A percentile compares a stretch with the other conserved stretches of the same genome.
These are phyloP conservation scores for Pseudomyrmex sp. DNA, from an alignment of 1,140 invertebrate genomes.

Conservation along the genomic window DNA sequence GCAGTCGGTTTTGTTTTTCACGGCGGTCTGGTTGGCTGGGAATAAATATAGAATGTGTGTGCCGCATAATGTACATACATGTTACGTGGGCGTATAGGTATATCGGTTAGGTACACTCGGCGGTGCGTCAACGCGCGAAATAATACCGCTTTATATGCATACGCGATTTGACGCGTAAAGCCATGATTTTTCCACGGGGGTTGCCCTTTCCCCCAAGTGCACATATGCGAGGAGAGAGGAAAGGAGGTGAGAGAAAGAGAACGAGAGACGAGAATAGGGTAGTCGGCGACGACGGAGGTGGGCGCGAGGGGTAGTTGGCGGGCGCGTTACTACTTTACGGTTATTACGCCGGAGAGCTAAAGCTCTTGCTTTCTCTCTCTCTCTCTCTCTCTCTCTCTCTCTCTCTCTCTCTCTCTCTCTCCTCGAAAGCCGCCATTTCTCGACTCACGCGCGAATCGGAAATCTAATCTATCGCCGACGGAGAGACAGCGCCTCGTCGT, in stretches of 20 bases:
- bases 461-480: conserved; percentile 63
- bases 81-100: conserved; percentile 48
- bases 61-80: conserved; percentile 43
- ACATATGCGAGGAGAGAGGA: conserved; percentile 32
- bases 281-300: conserved; percentile 25
- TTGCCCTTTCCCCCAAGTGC: conserved; percentile 55
- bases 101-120: conserved; percentile 64
- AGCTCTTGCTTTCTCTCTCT: conserved; percentile 21
- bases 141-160: conserved; percentile 83
- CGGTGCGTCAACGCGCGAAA: conserved; percentile 77
- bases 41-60: conserved; percentile 46
- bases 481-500: conserved; percentile 6
- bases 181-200: conserved; percentile 81
- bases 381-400: not conserved
- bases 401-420: not conserved
- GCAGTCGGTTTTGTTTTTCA: not conserved
- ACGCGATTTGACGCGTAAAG: conserved; percentile 82
- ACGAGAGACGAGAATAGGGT: conserved; percentile 8
- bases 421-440: conserved; percentile 56
- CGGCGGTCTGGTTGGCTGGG: conserved; percentile 25
- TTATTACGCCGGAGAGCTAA: conserved; percentile 76
- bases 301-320: conserved; percentile 59
- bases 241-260: conserved; percentile 28
- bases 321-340: conserved; percentile 78
- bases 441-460: conserved; percentile 32